Evolutionary conservation across 2,113 vertebrate species (phyloP), one percentile per base, ranked within the genome.

Genomic region (Solenodon paradoxus): DNA sequence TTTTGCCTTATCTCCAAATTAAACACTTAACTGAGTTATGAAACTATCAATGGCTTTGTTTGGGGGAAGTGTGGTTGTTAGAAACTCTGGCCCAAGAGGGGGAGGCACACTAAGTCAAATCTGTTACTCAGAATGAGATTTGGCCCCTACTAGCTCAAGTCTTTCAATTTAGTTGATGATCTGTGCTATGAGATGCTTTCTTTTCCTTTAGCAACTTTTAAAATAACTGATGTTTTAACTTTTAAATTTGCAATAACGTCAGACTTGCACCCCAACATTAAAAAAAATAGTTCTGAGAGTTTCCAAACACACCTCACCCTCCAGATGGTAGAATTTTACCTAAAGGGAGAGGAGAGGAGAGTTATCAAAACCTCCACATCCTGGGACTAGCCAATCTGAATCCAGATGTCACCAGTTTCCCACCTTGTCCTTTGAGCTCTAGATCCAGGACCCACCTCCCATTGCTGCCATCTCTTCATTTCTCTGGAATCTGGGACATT

Each of bases 201-300:
- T 74, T 87, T 81, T 92, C 42, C 51, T 79, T 86, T 82, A 63
- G 28, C 16, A 91, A 80, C n/a, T 88, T 82, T 51, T 15, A 22
- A n/a, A 68, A 38, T 53, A 53, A 79, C 8, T 11, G 35, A 35
- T 28, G 45, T 71, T 83, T 45, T 59, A 68, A 53, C 35, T 75
- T 94, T 59, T 20, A 88, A 28, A 75, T 59, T 83, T 55, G 38
- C 94, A 94, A 68, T 88, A 35, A 59, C 55, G 88, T 87, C 26
- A 42, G 28, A 64, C 19, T 82, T 40, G 20, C n/a, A n/a, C n/a
- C n/a, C 0, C 5, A 55, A 69, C 11, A 22, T n/a, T 59, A 16
- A 42, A 9, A 28, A 42, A 30, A 24, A 63, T 61, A 87, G 24
- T 32, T 30, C 77, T 9, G 42, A 61, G 10, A 68, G n/a, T 75